Evolutionary conservation across 2,797 vertebrate genomes (phyloP).

Genomic region (Glossophaga mutica): DNA sequence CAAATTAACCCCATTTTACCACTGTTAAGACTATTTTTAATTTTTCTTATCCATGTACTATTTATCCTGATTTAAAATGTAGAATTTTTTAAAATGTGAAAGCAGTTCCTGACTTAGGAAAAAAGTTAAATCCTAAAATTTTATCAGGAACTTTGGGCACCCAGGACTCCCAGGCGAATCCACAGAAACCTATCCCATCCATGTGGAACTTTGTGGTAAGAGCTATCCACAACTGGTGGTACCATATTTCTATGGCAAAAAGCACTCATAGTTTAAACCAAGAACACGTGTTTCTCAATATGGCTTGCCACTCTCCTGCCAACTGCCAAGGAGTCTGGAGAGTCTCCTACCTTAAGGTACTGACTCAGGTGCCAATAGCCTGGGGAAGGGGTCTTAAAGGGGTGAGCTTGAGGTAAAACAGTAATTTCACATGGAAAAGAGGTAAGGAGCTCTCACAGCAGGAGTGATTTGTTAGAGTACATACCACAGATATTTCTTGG

Average conservation of each 20-base stretch:
- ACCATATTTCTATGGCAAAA: neutral
- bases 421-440: neutral
- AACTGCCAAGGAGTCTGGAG: neutral
- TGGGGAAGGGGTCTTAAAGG: neutral
- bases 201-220: neutral
- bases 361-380: neutral
- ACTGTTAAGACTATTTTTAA: neutral
- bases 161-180: neutral
- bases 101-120: neutral
- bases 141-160: neutral
- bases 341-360: neutral
- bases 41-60: neutral
- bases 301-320: neutral
- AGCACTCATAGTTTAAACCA: neutral
- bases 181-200: neutral
- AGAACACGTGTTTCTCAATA: neutral
- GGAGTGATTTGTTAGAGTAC: neutral
- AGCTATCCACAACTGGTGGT: neutral
- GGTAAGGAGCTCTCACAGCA: too few species aligned
- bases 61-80: conserved; percentile 12
- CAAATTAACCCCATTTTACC: conserved; percentile 2
- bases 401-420: neutral
- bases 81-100: neutral
- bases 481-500: neutral
- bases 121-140: neutral